Base-by-base conservation (phyloP, 2,888 invertebrate species). In the Achlya flavicornis region DNA sequence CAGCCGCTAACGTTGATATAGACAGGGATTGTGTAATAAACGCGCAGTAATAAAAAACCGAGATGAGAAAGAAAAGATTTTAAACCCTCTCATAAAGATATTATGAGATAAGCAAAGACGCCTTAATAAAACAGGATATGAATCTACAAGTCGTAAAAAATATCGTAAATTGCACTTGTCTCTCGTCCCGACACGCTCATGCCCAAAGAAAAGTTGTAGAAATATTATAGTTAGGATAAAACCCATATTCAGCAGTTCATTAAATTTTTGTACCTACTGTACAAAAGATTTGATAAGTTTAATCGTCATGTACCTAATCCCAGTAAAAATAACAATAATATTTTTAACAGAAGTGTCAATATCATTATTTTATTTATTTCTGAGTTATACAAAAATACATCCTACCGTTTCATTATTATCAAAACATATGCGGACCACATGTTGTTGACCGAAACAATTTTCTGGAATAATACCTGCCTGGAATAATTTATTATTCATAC, bases 111-210 rank as follows among this genome's bases (percentile, higher is more conserved):
- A 80, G 78, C 77, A 81, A 79, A 79, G 80, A 73, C 73, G 75
- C 76, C 76, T 76, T 83, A 80, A 82, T 85, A 82, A 82, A 83
- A 80, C 73, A 72, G 70, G 70, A 78, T 80, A 75, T 81, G 81
- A 85, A 85, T 86, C 75, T 81, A 79, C 74, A 80, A 82, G 78
- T 76, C 80, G 75, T 86, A 84, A 85, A 85, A 71, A 83, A 81
- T 72, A 77, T 79, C 84, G 78, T 84, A 82, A 83, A 84, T 78
- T 72, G 72, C 75, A 81, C 73, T 77, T 78, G 75, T 64, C 67
- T 61, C 64, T 61, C 38, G 65, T 61, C 64, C 61, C 38, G 65
- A 58, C 57, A 64, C 71, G 64, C 68, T 70, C 66, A 69, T 69
- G 67, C 62, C 59, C 41, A 38, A 62, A 64, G 66, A 66, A 67